Evolutionary conservation across 2,113 vertebrate genomes (phyloP).

Genomic region (Andinoacara biseriatus): DNA sequence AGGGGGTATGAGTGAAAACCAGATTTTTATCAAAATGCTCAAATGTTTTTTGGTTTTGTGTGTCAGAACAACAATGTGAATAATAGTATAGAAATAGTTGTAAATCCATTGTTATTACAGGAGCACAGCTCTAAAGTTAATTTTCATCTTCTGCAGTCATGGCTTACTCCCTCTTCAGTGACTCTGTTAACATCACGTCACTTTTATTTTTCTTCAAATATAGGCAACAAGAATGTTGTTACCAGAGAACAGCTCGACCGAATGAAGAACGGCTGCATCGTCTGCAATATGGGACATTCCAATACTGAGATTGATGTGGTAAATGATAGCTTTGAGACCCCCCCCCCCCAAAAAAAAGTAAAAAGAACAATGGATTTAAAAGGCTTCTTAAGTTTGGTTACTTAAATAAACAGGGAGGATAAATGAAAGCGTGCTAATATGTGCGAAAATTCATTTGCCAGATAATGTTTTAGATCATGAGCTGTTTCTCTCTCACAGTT

Average conservation of each 20-base stretch:
- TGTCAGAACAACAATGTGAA: not conserved
- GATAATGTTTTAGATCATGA: not conserved
- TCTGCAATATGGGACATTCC: constrained; percentile 99
- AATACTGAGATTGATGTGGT: constrained; percentile 99
- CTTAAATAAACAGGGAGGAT: not conserved
- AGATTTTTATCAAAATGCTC: not conserved
- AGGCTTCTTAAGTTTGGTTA: not conserved
- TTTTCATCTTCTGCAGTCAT: not conserved
- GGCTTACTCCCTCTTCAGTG: not conserved
- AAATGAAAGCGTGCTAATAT: not conserved
- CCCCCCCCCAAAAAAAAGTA: no score
- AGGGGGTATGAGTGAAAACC: not conserved
- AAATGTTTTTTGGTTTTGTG: not conserved
- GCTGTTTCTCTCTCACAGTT: not conserved
- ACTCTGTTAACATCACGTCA: not conserved
- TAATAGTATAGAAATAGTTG: not conserved
- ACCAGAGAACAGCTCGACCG: constrained; percentile 95
- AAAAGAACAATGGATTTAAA: not conserved
- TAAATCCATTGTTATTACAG: not conserved
- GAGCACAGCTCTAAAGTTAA: not conserved
- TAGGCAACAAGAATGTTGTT: constrained; percentile 98
- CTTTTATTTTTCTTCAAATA: constrained; percentile 6
- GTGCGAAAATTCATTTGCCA: not conserved
- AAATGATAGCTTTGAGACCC: constrained; percentile 34
- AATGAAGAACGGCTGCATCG: constrained; percentile 98